A percentile compares a stretch with the other conserved stretches of the same genome.
These are phyloP conservation scores for Elmis aenea DNA, from an alignment of 2,888 invertebrate species.

Conservation along the genomic window DNA sequence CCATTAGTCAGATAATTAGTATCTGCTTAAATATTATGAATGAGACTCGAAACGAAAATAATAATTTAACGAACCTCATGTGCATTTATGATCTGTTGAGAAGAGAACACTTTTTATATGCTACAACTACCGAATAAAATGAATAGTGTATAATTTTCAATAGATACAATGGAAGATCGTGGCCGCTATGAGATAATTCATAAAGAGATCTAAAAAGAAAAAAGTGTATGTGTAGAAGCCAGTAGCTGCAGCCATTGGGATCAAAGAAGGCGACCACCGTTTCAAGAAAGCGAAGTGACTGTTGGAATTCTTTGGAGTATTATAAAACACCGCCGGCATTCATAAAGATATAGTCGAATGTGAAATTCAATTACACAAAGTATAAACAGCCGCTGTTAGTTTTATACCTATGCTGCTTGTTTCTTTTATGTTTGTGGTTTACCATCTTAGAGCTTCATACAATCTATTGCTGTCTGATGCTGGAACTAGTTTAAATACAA, in stretches of 20 bases:
- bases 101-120: constrained; percentile 6
- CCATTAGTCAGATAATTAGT: constrained; percentile 15
- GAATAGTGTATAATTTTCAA: constrained; percentile 33
- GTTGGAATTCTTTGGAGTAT: constrained; percentile 20
- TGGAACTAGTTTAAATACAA: too few relatives aligned
- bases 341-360: constrained; percentile 18
- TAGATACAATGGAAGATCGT: constrained; percentile 17
- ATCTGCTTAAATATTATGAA: constrained; percentile 2
- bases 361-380: constrained; percentile 21
- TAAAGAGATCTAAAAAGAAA: constrained; percentile 18
- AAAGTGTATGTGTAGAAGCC: constrained; percentile 21
- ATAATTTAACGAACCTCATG: constrained; percentile 10
- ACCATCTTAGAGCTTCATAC: too few relatives aligned
- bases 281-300: constrained; percentile 23
- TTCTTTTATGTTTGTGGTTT: too few relatives aligned
- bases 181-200: constrained; percentile 23
- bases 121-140: constrained; percentile 11
- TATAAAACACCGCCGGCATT: constrained; percentile 13
- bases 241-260: constrained; percentile 24
- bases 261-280: constrained; percentile 25
- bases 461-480: too few relatives aligned
- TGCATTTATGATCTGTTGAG: constrained; percentile 8
- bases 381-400: constrained; percentile 11
- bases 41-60: background rate
- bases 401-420: too few relatives aligned